Percentiles rank a stretch among this genome's conserved stretches.
phyloP scores from a whole-genome alignment of 2,797 vertebrate genomes.

The Rhinella marina region DNA sequence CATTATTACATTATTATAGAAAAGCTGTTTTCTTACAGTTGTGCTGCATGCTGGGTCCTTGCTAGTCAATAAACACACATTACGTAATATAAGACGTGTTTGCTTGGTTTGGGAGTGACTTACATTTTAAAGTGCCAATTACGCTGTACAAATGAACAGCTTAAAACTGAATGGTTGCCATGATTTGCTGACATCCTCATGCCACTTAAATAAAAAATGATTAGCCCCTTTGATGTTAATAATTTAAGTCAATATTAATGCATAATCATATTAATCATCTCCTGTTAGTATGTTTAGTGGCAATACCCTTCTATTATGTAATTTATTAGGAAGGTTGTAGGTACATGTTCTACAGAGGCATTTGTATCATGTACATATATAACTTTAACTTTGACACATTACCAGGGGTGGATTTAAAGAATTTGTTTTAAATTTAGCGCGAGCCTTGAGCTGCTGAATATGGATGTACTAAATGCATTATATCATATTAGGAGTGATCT shows the following conservation, averaged over 20 bases:
- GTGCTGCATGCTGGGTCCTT: background rate
- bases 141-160: slow-evolving; percentile 5
- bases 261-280: slow-evolving; percentile 18
- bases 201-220: slow-evolving; percentile 9
- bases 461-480: background rate
- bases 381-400: background rate
- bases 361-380: background rate
- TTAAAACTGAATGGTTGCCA: background rate
- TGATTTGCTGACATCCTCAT: slow-evolving; percentile 10
- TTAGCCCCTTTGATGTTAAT: slow-evolving; percentile 27
- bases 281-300: background rate
- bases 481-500: background rate
- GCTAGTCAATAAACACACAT: background rate
- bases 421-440: background rate
- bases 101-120: slow-evolving; percentile 17
- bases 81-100: background rate
- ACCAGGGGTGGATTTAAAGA: background rate
- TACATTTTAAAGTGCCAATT: background rate
- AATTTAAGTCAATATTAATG: background rate
- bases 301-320: background rate
- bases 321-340: background rate
- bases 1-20: background rate
- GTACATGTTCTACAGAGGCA: background rate
- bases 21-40: background rate
- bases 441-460: background rate